A percentile compares a stretch with the other conserved stretches of the same genome.
phyloP scores from a whole-genome alignment of 92 coral and sea anemone genomes.

The Nematostella vectensis region DNA sequence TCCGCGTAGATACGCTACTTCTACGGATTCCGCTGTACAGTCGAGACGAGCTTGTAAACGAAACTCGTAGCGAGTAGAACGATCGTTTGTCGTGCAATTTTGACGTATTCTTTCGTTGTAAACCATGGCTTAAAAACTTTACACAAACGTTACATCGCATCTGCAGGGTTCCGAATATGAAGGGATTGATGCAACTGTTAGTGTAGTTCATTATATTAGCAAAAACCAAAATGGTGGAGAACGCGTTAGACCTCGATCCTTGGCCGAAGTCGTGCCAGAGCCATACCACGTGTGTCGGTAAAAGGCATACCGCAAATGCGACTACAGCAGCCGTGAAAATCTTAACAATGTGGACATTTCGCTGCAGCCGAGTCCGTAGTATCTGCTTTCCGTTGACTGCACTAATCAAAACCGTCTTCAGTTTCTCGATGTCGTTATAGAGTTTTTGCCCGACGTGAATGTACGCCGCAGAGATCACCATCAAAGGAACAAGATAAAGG shows the following conservation, averaged over 20 bases:
- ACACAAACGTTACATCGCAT: conserved; percentile 33
- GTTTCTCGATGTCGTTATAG: conserved; percentile 50
- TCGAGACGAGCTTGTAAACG: conserved; percentile 19
- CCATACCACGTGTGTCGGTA: conserved; percentile 92
- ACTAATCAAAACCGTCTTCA: conserved; percentile 33
- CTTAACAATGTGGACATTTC: conserved; percentile 72
- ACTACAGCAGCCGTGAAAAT: conserved; percentile 74
- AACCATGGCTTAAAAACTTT: conserved; percentile 10
- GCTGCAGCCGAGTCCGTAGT: conserved; percentile 45
- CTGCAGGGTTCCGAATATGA: conserved; percentile 86
- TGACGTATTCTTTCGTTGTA: not conserved
- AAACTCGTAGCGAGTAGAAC: conserved; percentile 38
- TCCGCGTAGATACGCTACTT: too few species aligned
- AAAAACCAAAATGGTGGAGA: conserved; percentile 54
- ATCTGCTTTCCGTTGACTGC: conserved; percentile 31
- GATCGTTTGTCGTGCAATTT: conserved; percentile 15
- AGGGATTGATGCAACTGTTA: conserved; percentile 86
- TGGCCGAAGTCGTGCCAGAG: conserved; percentile 74
- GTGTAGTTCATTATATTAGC: conserved; percentile 69
- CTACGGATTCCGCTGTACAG: not conserved
- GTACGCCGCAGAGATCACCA: conserved; percentile 56
- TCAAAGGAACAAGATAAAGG: conserved; percentile 60
- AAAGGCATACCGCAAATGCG: conserved; percentile 77
- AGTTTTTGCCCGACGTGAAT: conserved; percentile 54
- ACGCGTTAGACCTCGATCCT: conserved; percentile 30